Percentiles rank a stretch among this genome's conserved stretches.
phyloP scores from a whole-genome alignment of 1,140 invertebrate genomes.

The Drosophila sturtevanti region DNA sequence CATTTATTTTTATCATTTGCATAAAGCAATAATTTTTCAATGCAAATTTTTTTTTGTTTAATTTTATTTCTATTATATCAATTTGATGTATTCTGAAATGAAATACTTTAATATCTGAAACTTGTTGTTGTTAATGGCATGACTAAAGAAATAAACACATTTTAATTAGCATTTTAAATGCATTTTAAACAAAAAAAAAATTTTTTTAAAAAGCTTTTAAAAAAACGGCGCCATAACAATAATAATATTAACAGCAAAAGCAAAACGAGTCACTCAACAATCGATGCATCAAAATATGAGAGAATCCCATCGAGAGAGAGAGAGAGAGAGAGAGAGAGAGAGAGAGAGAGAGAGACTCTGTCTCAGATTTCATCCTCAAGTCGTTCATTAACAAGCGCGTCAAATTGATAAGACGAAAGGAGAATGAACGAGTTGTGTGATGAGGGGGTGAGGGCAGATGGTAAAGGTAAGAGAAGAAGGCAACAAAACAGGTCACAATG shows the following conservation, averaged over 20 bases:
- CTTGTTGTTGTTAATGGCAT: constrained; percentile 19
- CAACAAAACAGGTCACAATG: constrained; percentile 73
- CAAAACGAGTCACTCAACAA: constrained; percentile 46
- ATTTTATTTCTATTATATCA: constrained; percentile 8
- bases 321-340: too few relatives aligned
- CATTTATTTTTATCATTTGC: constrained; percentile 45
- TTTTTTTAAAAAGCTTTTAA: constrained; percentile 81
- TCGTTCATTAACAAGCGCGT: constrained; percentile 79
- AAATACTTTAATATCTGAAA: constrained; percentile 41
- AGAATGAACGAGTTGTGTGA: background rate
- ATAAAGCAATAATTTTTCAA: constrained; percentile 22
- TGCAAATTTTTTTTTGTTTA: constrained; percentile 16
- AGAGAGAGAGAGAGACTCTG: constrained; percentile 14
- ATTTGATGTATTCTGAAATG: background rate
- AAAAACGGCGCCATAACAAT: constrained; percentile 63
- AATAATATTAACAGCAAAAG: constrained; percentile 52
- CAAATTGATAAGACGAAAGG: constrained; percentile 62
- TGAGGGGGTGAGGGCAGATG: background rate
- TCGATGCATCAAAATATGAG: constrained; percentile 78
- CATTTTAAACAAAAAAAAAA: constrained; percentile 64
- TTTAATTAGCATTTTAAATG: constrained; percentile 80
- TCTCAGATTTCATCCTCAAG: constrained; percentile 30
- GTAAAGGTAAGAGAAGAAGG: constrained; percentile 7
- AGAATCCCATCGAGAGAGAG: constrained; percentile 7
- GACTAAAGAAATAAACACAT: constrained; percentile 65